These are phyloP conservation scores for Dendronephthya gigantea DNA, from an alignment of 64 coral and sea anemone species.

Conservation along the genomic window DNA sequence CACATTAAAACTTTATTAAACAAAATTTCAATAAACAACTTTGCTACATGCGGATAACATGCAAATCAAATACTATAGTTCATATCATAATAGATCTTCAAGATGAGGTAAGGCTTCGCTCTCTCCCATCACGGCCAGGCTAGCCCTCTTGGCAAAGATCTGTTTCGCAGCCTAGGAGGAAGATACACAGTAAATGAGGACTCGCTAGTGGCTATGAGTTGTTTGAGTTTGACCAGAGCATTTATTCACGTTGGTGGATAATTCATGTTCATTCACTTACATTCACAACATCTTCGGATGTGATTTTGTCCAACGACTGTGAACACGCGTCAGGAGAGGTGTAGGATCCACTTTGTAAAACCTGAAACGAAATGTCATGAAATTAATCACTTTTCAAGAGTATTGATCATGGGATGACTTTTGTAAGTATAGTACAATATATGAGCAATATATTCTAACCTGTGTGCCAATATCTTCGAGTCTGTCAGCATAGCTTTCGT, in stretches of 20 bases:
- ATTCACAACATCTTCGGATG: conserved; percentile 5
- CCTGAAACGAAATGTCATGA: not conserved
- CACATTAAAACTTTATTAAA: not conserved
- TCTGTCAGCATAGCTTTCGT: not conserved
- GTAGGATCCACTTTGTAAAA: not conserved
- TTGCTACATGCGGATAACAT: not conserved
- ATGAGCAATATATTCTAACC: not conserved
- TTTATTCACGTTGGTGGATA: too few relatives aligned
- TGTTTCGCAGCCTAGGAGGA: not conserved
- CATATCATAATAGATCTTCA: not conserved
- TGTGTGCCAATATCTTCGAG: not conserved
- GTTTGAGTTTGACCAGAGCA: too few relatives aligned
- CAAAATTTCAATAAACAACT: not conserved
- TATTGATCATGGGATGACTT: too few relatives aligned
- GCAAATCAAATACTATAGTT: not conserved
- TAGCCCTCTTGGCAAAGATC: not conserved
- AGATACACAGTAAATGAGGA: not conserved
- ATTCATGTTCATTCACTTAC: not conserved
- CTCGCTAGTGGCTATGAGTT: not conserved
- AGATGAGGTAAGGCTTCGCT: not conserved
- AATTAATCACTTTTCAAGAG: too few relatives aligned
- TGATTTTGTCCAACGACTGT: not conserved
- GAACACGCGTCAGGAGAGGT: not conserved
- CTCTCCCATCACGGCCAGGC: not conserved
- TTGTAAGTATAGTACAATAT: too few relatives aligned